phyloP scores from a whole-genome alignment of 2,888 invertebrate species.

The Phortica magna region DNA sequence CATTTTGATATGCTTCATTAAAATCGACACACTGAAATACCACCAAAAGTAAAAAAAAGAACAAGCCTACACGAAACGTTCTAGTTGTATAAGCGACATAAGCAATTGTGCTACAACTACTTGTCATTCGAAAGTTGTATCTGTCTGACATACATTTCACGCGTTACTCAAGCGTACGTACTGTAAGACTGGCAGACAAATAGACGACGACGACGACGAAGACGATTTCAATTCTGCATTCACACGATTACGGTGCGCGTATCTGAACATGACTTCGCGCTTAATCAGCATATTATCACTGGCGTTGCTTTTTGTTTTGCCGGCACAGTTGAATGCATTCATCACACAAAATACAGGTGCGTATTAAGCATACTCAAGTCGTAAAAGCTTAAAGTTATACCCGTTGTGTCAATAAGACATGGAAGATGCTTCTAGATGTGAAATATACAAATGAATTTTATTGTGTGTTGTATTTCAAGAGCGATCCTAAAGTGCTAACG shows the following conservation, averaged over 20 bases:
- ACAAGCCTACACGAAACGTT: conserved; percentile 25
- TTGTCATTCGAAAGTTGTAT: conserved; percentile 71
- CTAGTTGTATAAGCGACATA: conserved; percentile 2
- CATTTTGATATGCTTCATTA: conserved; percentile 54
- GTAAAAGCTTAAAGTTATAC: too few species aligned
- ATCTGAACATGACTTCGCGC: conserved; percentile 65
- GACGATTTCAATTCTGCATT: conserved; percentile 17
- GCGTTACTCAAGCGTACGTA: conserved; percentile 52
- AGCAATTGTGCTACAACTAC: conserved; percentile 51
- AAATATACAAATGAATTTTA: too few species aligned
- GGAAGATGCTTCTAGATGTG: too few species aligned
- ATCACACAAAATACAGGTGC: conserved; percentile 72
- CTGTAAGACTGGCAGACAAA: conserved; percentile 26
- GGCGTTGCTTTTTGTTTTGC: conserved; percentile 61
- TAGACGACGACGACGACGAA: conserved; percentile 6
- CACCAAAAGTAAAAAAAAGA: background rate
- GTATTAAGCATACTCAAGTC: conserved; percentile 34
- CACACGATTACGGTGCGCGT: conserved; percentile 15
- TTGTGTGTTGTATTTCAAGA: too few species aligned
- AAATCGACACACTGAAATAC: conserved; percentile 44
- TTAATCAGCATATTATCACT: conserved; percentile 62
- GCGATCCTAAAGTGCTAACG: too few species aligned
- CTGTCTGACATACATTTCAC: conserved; percentile 70
- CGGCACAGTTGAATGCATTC: conserved; percentile 73
- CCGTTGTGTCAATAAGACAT: too few species aligned